Base-by-base conservation (phyloP, 1,140 invertebrate genomes). In the Mylabris phalerata region DNA sequence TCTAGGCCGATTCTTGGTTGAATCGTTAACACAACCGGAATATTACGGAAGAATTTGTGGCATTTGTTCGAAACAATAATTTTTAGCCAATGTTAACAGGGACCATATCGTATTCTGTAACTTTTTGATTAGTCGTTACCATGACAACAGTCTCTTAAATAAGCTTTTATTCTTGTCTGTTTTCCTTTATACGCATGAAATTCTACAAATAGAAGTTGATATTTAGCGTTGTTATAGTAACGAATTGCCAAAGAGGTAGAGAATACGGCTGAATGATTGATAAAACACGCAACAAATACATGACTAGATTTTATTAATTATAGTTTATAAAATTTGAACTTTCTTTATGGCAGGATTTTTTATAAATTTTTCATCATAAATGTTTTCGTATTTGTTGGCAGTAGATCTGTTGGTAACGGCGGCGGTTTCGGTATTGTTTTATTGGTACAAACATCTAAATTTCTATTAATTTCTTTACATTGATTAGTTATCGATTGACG, bases 1-100 rank as follows among this genome's bases (percentile, higher is more conserved):
- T 71, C 77, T 93, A 40, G 89, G 83, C 3, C 77, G 80, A 59
- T 90, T 92, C 72, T 78, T 93, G 54, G 79, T 92, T 0, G 84
- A 90, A 48, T 78, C 80, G 43, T 75, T 92, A 25, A 71, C 75
- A 27, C 77, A 85, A 58, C 74, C 84, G 2, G 82, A 89, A 63
- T 82, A 88, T 73, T 84, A 85, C 71, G 78, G 84, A 55, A 80
- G 83, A 69, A 71, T 86, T 32, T 82, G 84, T 63, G 87, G 86
- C 19, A 80, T 90, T 52, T 55, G 66, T 41, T 67, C 59, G 1
- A 68, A 55, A 19, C 44, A 55, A 45, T 47, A 55, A 26, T 51
- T n/a, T 11, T 1, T 19, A 19, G 19, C 1, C 19, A 19, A 19
- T 19, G 19, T 19, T 19, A 19, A 19, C 19, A 9, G 41, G 41